These are phyloP conservation scores for Bombus vancouverensis DNA, from an alignment of 1,140 invertebrate species.

Conservation along the genomic window DNA sequence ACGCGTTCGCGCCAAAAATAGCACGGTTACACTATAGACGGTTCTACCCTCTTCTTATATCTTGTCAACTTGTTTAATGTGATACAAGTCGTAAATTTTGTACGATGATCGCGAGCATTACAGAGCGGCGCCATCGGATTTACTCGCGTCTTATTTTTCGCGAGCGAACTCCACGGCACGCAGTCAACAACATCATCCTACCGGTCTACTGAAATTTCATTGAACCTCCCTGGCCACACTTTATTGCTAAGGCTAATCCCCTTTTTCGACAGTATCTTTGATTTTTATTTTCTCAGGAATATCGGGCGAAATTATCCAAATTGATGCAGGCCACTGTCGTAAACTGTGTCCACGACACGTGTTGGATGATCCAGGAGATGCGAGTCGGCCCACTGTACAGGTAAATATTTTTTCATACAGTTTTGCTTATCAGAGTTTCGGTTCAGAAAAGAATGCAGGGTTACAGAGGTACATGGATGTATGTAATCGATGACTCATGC, in stretches of 20 bases:
- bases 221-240: background rate
- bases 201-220: slow-evolving; percentile 12
- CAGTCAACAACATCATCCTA: background rate
- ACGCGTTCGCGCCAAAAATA: slow-evolving; percentile 56
- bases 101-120: slow-evolving; percentile 28
- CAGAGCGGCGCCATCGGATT: slow-evolving; percentile 44
- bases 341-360: slow-evolving; percentile 76
- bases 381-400: slow-evolving; percentile 77
- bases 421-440: background rate
- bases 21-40: slow-evolving; percentile 48
- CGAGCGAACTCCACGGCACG: background rate
- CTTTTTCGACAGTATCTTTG: background rate
- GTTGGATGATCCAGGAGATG: slow-evolving; percentile 78
- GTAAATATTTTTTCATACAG: slow-evolving; percentile 59
- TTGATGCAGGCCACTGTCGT: slow-evolving; percentile 78
- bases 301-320: slow-evolving; percentile 76
- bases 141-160: slow-evolving; percentile 25
- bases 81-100: slow-evolving; percentile 42
- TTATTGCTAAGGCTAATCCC: background rate
- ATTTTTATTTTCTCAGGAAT: slow-evolving; percentile 67
- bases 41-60: slow-evolving; percentile 41
- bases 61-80: slow-evolving; percentile 37
- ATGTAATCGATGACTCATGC: slow-evolving; percentile 38
- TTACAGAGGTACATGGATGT: background rate
- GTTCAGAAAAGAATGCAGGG: background rate